phyloP scores from a whole-genome alignment of 2,888 invertebrate species.

The Pyrrhosoma nymphula region DNA sequence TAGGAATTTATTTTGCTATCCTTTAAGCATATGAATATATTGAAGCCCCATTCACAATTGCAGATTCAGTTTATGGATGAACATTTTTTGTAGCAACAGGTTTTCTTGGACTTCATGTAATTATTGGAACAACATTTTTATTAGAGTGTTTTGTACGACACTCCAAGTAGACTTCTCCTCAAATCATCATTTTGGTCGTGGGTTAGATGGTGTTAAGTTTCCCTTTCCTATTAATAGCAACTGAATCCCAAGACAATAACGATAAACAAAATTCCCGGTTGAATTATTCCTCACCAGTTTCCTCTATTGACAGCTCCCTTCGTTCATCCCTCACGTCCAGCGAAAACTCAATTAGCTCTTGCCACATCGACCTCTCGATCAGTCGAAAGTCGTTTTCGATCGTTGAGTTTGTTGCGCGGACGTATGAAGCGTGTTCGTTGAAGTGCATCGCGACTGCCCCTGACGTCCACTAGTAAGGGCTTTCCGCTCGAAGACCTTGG shows the following conservation, averaged over 20 bases:
- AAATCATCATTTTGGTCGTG: slow-evolving; percentile 82
- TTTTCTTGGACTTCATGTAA: slow-evolving; percentile 87
- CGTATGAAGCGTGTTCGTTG: too few species aligned
- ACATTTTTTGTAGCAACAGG: slow-evolving; percentile 87
- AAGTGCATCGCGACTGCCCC: too few species aligned
- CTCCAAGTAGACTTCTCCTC: slow-evolving; percentile 79
- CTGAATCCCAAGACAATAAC: too few species aligned
- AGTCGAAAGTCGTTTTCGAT: too few species aligned
- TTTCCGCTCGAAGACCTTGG: not conserved
- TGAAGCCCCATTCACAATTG: slow-evolving; percentile 82
- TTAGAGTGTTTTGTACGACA: slow-evolving; percentile 79
- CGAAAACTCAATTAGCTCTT: too few species aligned
- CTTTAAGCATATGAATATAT: slow-evolving; percentile 86
- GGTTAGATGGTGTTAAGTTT: slow-evolving; percentile 85
- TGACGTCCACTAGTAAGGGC: not conserved
- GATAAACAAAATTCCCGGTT: too few species aligned
- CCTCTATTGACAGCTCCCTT: too few species aligned
- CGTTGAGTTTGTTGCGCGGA: too few species aligned
- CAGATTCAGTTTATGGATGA: slow-evolving; percentile 84
- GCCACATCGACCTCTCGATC: slow-evolving; percentile 76
- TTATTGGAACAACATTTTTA: slow-evolving; percentile 82
- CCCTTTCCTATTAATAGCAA: too few species aligned
- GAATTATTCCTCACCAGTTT: too few species aligned
- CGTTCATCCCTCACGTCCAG: too few species aligned
- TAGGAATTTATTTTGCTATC: slow-evolving; percentile 84